phyloP scores from a whole-genome alignment of 2,888 invertebrate genomes.

The Cheilosia soror region DNA sequence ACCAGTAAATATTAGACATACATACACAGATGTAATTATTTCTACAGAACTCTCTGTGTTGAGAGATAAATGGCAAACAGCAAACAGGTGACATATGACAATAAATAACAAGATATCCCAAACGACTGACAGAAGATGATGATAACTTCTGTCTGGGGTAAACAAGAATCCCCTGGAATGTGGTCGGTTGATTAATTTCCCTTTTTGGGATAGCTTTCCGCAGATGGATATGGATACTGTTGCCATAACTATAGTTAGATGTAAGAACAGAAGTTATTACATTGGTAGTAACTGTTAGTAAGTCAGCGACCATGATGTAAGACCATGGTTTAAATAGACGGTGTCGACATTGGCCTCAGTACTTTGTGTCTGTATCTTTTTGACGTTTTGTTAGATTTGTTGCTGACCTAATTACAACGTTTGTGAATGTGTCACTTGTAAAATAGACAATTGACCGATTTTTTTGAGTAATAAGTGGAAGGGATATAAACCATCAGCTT shows the following conservation, averaged over 20 bases:
- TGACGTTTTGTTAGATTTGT: too few relatives aligned
- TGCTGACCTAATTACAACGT: too few relatives aligned
- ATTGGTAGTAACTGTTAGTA: too few relatives aligned
- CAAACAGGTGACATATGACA: conserved; percentile 63
- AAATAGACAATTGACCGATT: too few relatives aligned
- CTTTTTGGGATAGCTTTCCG: neutral
- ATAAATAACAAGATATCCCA: conserved; percentile 47
- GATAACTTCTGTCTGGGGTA: conserved; percentile 18
- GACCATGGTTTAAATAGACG: too few relatives aligned
- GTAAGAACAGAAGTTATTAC: neutral
- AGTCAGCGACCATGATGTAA: too few relatives aligned
- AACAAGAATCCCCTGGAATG: conserved; percentile 17
- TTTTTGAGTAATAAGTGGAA: too few relatives aligned
- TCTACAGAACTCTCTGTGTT: conserved; percentile 1
- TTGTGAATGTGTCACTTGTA: too few relatives aligned
- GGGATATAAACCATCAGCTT: too few relatives aligned
- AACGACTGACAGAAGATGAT: conserved; percentile 22
- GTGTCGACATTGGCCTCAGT: too few relatives aligned
- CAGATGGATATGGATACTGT: neutral
- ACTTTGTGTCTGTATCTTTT: too few relatives aligned
- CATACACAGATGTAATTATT: conserved; percentile 7
- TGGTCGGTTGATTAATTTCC: conserved; percentile 9
- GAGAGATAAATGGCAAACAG: conserved; percentile 50
- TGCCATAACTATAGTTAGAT: neutral
- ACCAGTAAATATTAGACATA: conserved; percentile 48